These are phyloP conservation scores for Stichodactyla helianthus DNA, from an alignment of 64 coral and sea anemone species.

Conservation along the genomic window DNA sequence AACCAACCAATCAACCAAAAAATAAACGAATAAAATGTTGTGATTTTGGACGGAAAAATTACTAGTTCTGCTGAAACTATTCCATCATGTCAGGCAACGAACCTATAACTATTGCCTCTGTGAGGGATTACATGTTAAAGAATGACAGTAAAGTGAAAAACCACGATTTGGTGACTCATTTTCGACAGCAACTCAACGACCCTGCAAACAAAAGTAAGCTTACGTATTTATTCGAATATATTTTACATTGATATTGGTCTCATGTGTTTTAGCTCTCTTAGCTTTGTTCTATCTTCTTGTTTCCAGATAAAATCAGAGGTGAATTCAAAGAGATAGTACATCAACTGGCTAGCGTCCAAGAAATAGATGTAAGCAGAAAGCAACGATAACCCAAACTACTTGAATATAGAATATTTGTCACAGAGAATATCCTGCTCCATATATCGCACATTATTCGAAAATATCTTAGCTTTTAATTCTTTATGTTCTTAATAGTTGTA, in stretches of 20 bases:
- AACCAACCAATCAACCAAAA: neutral
- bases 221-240: neutral
- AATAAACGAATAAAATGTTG: neutral
- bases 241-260: neutral
- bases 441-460: too few relatives aligned
- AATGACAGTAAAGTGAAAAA: conserved; percentile 82
- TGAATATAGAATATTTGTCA: too few relatives aligned
- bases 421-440: too few relatives aligned
- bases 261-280: neutral
- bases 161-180: conserved; percentile 81
- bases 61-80: neutral
- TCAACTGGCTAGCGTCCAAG: conserved; percentile 66
- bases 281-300: neutral
- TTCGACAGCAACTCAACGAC: conserved; percentile 83
- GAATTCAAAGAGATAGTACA: conserved; percentile 95
- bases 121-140: conserved; percentile 76
- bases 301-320: conserved; percentile 72
- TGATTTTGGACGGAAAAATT: neutral
- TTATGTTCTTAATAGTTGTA: too few relatives aligned
- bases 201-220: conserved; percentile 77
- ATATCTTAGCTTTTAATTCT: too few relatives aligned
- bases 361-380: conserved; percentile 68
- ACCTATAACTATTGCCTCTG: conserved; percentile 58
- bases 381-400: too few relatives aligned
- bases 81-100: conserved; percentile 62